Conservation (phyloP, 2,797 vertebrate genomes). For the Enteromius viviparus region DNA sequence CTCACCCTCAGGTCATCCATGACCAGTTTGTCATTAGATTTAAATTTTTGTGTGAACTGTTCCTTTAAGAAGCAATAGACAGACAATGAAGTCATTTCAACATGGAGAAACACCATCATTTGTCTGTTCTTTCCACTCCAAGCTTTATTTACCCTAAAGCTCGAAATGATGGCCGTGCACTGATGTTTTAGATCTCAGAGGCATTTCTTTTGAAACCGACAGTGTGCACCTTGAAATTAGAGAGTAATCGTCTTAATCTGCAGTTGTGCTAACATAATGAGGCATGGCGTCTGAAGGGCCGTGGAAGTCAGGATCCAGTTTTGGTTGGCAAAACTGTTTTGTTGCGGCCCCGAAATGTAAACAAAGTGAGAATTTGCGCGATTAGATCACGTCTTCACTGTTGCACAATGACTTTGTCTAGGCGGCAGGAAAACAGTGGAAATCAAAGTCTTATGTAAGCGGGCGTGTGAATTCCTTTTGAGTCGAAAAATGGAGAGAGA, state of each 20-base stretch:
- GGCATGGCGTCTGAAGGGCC: constrained; percentile 1
- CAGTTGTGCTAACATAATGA: not conserved
- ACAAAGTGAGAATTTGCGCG: constrained; percentile 22
- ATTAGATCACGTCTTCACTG: constrained; percentile 28
- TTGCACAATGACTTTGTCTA: constrained; percentile 33
- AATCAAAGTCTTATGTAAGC: constrained; percentile 27
- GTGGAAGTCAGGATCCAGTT: constrained; percentile 7
- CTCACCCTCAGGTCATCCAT: not conserved
- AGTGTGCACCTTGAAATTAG: constrained; percentile 61
- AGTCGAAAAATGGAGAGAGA: constrained; percentile 1
- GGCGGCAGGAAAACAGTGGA: constrained; percentile 12
- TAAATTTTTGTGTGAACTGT: not conserved
- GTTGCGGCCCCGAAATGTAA: constrained; percentile 17
- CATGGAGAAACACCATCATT: not conserved
- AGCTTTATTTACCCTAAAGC: not conserved
- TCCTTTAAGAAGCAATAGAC: not conserved
- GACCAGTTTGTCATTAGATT: not conserved
- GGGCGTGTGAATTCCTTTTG: constrained; percentile 7
- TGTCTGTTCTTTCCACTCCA: not conserved
- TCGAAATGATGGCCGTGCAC: not conserved
- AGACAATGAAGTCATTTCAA: not conserved
- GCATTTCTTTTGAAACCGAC: not conserved
- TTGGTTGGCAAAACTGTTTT: constrained; percentile 20
- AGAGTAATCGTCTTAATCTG: not conserved
- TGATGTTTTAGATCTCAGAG: not conserved